phyloP scores from a whole-genome alignment of 2,113 vertebrate genomes.

The Xiphophorus maculatus region DNA sequence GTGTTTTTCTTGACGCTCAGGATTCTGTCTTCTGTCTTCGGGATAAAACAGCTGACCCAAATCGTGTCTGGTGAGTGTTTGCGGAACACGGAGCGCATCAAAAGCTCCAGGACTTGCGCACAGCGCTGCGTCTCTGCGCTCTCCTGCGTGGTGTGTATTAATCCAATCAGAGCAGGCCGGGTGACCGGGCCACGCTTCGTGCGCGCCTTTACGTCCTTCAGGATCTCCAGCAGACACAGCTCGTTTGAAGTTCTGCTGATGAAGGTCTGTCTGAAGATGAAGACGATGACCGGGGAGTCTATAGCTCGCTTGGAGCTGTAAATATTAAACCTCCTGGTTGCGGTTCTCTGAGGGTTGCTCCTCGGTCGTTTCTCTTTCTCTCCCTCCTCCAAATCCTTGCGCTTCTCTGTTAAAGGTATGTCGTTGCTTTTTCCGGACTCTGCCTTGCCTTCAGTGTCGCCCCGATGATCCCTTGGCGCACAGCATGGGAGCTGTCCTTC shows the following conservation, averaged over 20 bases:
- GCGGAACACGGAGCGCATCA: constrained; percentile 74
- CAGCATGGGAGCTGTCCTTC: background rate
- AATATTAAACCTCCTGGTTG: constrained; percentile 11
- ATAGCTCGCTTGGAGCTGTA: constrained; percentile 63
- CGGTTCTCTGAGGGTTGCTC: constrained; percentile 21
- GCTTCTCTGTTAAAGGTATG: constrained; percentile 3
- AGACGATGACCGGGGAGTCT: constrained; percentile 71
- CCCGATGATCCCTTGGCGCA: background rate
- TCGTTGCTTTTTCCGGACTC: constrained; percentile 2
- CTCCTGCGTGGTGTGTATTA: constrained; percentile 61
- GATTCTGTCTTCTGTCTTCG: constrained; percentile 45
- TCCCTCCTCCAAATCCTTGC: background rate
- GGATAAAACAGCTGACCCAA: constrained; percentile 76
- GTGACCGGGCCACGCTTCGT: constrained; percentile 46
- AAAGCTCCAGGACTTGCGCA: constrained; percentile 57
- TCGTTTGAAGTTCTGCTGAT: constrained; percentile 43
- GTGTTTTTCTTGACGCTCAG: constrained; percentile 73
- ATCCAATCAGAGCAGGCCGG: constrained; percentile 76
- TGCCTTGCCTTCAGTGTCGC: background rate
- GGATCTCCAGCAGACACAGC: constrained; percentile 66
- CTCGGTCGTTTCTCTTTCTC: background rate
- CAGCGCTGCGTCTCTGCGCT: constrained; percentile 52
- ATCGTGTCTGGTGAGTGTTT: constrained; percentile 69
- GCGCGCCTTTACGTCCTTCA: constrained; percentile 77
- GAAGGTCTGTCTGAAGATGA: constrained; percentile 76